Conservation (phyloP, 2,888 invertebrate genomes). For the Cataglyphis livida region DNA sequence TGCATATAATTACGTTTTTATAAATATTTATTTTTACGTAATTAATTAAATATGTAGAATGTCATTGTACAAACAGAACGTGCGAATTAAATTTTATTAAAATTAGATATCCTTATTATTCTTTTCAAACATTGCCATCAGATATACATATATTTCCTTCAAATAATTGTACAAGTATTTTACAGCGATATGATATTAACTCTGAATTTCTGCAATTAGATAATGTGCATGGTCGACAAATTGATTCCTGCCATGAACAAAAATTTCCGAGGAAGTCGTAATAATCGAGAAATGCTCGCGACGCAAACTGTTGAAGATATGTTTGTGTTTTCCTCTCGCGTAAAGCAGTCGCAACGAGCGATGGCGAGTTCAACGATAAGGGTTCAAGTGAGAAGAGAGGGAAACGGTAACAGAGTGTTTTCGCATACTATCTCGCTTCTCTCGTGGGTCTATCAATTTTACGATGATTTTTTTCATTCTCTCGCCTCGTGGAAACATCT, state of each 20-base stretch:
- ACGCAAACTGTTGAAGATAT: not conserved
- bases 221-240: conserved; percentile 21
- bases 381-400: not conserved
- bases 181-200: conserved; percentile 17
- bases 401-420: conserved; percentile 69
- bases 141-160: not conserved
- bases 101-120: not conserved
- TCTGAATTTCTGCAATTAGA: conserved; percentile 34
- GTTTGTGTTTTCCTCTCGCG: conserved; percentile 57
- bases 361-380: conserved; percentile 65
- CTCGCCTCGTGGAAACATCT: conserved; percentile 62
- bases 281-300: conserved; percentile 17
- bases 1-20: not conserved
- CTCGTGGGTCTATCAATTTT: conserved; percentile 75
- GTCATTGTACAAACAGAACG: not conserved
- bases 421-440: conserved; percentile 68
- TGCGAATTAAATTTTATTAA: conserved; percentile 19
- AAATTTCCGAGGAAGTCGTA: conserved; percentile 37
- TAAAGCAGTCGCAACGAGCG: conserved; percentile 28
- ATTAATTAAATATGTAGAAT: not conserved
- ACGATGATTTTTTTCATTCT: conserved; percentile 65
- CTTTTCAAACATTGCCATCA: not conserved
- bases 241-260: not conserved
- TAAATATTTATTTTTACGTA: not conserved
- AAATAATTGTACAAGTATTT: conserved; percentile 2